phyloP scores from a whole-genome alignment of 2,797 vertebrate genomes.

The Etheostoma nigrum region DNA sequence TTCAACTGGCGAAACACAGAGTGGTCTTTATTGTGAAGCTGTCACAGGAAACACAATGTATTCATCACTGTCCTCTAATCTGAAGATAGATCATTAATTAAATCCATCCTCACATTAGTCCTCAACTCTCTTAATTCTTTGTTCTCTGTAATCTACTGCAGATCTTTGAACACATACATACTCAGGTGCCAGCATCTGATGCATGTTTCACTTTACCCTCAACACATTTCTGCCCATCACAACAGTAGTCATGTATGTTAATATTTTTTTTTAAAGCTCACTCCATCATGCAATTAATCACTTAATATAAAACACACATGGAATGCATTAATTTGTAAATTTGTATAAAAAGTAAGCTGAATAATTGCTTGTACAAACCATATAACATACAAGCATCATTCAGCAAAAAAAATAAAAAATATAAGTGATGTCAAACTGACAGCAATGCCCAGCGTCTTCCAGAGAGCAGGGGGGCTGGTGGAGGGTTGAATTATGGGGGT shows the following conservation, averaged over 20 bases:
- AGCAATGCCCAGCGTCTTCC: conserved; percentile 82
- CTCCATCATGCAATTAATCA: conserved; percentile 78
- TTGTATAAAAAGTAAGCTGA: conserved; percentile 58
- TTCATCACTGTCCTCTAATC: not conserved
- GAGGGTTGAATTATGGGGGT: conserved; percentile 63
- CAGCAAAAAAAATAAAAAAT: conserved; percentile 47
- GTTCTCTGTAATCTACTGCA: conserved; percentile 12
- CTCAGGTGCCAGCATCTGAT: conserved; percentile 43
- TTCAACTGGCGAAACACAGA: not conserved
- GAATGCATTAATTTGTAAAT: conserved; percentile 61
- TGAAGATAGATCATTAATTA: conserved; percentile 8
- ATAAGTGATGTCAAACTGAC: conserved; percentile 73
- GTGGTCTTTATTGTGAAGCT: conserved; percentile 11
- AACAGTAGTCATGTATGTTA: conserved; percentile 77
- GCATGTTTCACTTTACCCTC: conserved; percentile 76
- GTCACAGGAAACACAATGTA: not conserved
- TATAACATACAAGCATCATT: conserved; percentile 68
- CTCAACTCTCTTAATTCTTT: not conserved
- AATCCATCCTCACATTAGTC: not conserved
- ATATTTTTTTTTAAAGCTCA: conserved; percentile 74
- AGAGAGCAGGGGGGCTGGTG: conserved; percentile 71
- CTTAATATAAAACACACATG: conserved; percentile 66
- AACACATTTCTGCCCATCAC: conserved; percentile 72
- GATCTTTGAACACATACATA: conserved; percentile 7
- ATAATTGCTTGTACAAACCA: conserved; percentile 61